Conservation (phyloP, 2,888 invertebrate genomes). For the Frankliniella fusca region DNA sequence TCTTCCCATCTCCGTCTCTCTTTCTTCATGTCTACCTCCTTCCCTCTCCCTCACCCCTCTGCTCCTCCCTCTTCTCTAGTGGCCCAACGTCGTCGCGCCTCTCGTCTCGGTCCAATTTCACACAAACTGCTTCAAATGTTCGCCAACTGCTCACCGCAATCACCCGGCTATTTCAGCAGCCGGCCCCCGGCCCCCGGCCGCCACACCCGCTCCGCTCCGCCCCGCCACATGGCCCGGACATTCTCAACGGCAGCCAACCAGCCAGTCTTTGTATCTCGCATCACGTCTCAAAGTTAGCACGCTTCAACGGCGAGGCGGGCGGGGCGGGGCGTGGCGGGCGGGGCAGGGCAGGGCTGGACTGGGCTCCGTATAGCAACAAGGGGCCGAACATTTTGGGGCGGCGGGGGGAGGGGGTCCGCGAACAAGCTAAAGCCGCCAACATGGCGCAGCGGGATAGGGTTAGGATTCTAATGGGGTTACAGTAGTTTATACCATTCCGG, state of each 20-base stretch:
- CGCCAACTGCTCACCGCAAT: constrained; percentile 18
- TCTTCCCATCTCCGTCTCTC: neutral
- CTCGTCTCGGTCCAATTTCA: constrained; percentile 7
- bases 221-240: neutral
- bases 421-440: neutral
- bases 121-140: constrained; percentile 17
- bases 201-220: neutral
- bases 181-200: neutral
- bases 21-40: neutral
- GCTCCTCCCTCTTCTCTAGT: too few relatives aligned
- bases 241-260: neutral
- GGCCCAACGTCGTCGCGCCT: neutral
- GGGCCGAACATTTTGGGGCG: neutral
- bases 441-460: too few relatives aligned
- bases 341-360: neutral
- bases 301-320: neutral
- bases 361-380: neutral
- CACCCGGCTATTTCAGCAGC: constrained; percentile 1
- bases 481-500: too few relatives aligned
- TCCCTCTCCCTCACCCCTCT: neutral
- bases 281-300: constrained; percentile 21
- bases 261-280: constrained; percentile 15
- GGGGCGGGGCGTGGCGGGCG: neutral
- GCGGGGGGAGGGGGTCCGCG: neutral
- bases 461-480: too few relatives aligned